Conservation (phyloP, 2,113 vertebrate genomes). For the Hipposideros armiger region DNA sequence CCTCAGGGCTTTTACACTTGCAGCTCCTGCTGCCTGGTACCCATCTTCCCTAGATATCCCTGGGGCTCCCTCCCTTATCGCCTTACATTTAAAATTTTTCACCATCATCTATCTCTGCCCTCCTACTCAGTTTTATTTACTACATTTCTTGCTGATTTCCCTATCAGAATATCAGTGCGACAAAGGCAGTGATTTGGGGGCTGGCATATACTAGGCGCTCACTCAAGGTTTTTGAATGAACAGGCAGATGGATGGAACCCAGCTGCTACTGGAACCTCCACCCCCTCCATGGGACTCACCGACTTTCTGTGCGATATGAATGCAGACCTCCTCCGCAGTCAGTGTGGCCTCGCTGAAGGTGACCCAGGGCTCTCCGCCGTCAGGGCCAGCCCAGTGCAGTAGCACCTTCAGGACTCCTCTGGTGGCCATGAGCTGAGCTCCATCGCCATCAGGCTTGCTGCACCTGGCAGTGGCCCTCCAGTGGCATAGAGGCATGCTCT, state of each 20-base stretch:
- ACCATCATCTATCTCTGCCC: neutral
- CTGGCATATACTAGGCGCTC: neutral
- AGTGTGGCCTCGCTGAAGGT: conserved; percentile 84
- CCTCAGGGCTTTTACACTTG: neutral
- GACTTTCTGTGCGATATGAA: conserved; percentile 88
- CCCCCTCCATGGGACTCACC: conserved; percentile 83
- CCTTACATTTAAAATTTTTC: neutral
- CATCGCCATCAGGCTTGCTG: neutral
- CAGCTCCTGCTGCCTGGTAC: neutral
- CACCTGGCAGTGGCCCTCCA: conserved; percentile 10
- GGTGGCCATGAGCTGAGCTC: conserved; percentile 46
- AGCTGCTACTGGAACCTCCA: too few species aligned
- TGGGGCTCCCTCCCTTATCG: neutral
- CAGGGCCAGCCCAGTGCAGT: conserved; percentile 90
- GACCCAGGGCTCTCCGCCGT: conserved; percentile 85
- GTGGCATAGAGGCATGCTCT: conserved; percentile 85
- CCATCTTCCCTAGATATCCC: neutral
- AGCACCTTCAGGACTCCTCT: conserved; percentile 87
- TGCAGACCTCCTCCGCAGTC: conserved; percentile 92
- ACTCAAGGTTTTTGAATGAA: neutral
- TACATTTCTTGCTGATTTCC: neutral
- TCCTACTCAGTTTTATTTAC: neutral
- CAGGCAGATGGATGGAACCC: too few species aligned
- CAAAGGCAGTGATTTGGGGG: neutral
- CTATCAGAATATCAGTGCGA: neutral